Evolutionary conservation across 2,888 invertebrate genomes (phyloP), one percentile per base, ranked within the genome.

Genomic region (Cheilosia vernalis): DNA sequence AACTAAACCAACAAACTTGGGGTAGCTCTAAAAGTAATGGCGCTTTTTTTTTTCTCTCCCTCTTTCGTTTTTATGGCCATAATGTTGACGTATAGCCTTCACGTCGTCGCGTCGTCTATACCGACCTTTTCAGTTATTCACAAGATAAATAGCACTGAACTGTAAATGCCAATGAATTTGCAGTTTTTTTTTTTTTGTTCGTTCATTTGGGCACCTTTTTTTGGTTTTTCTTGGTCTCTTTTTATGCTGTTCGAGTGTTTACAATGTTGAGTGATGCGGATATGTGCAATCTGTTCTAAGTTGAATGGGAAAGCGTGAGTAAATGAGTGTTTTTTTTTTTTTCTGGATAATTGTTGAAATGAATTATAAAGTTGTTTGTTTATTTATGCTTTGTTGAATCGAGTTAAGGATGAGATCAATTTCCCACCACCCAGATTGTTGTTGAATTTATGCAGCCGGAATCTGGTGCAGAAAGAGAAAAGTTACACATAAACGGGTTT

Each of bases 121-220:
- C 19, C 33, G 17, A 56, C 56, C 56, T 56, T 56, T 56, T 37
- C 56, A 56, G 56, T 56, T 56, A 56, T 56, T 56, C 56, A 56
- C n/a, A 56, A 56, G 19, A 56, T 37, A 17, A 37, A 37, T 17
- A 56, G 13, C 19, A 6, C 24, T 51, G 21, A 51, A 51, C 51
- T 24, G 51, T 51, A 51, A 51, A 51, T 51, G 51, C 51, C 51
- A 51, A 51, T 27, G 24, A 51, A 27, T 24, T 51, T 13, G 51
- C 24, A 21, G 19, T 10, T 3, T 21, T 13, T 51, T 13, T 24
- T 15, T 30, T 7, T 13, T 24, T 24, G 30, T 51, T 51, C 13
- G 10, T 51, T 51, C 21, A 4, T 49, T n/a, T n/a, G n/a, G n/a
- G n/a, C n/a, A 49, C 10, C 51, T 1, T 51, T 51, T 24, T 24